Evolutionary conservation across 2,888 invertebrate genomes (phyloP), one percentile per base, ranked within the genome.

Genomic region (Caenorhabditis japonica): DNA sequence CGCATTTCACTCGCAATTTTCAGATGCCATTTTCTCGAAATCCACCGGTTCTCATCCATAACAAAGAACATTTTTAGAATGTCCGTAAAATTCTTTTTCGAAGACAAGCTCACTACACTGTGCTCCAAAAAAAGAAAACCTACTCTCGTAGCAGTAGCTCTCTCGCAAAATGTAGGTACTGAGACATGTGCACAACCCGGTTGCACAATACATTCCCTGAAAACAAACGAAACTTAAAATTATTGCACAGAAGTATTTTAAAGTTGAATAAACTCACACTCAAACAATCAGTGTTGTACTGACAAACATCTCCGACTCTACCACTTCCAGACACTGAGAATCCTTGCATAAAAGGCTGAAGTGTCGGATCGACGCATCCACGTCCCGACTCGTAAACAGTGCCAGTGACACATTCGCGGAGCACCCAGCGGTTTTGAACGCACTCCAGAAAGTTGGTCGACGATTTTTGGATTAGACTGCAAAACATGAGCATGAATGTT

Each of bases 171-270:
- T 80, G 39, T 81, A 82, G 34, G 80, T 82, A 58, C 76, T 76
- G 23, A 82, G 53, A 41, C 82, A 82, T 7, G 79, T 75, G 39
- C 82, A 82, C 17, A 76, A 36, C 8, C 82, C 82, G 8, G 73
- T 76, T 0, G 79, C 76, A 58, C 82, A 82, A 41, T 81, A 82
- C 82, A 82, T 82, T 58, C 82, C 82, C 80, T 81, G 64, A 56
- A 80, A 27, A 8, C 39, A 27, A 4, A 21, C 10, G 7, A 21
- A 61, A 46, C 10, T 19, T 3, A 19, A n/a, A 1, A 1, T 15
- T 25, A 10, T 38, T 34, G 7, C 23, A 27, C 4, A 38, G 15
- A 58, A n/a, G 13, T 15, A n/a, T 8, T 17, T 12, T 23, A 23
- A 34, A 7, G 25, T 27, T 33, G 4, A 10, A 51, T 43, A 17